A percentile compares a stretch with the other conserved stretches of the same genome.
Evolutionary conservation across 2,797 vertebrate species (phyloP).

Genomic region (Pantherophis alleghaniensis): DNA sequence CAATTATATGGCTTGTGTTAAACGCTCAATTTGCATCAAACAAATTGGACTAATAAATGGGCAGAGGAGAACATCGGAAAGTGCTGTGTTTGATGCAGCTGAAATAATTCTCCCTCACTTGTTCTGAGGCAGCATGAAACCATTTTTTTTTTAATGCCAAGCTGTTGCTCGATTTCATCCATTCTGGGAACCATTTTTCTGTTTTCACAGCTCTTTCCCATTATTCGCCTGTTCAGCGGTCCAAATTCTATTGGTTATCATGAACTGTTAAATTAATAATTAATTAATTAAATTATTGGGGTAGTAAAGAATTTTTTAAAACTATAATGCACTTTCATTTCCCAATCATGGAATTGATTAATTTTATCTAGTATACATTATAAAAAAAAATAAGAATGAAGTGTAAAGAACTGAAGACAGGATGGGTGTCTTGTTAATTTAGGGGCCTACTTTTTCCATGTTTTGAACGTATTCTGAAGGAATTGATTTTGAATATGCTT

Average conservation of each 20-base stretch:
- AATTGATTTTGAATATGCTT: neutral
- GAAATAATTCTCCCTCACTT: neutral
- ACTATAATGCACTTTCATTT: neutral
- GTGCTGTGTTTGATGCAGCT: neutral
- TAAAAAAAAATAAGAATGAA: neutral
- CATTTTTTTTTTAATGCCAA: neutral
- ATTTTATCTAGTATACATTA: neutral
- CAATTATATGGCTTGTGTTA: neutral
- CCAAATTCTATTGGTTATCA: neutral
- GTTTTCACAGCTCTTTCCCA: too few species aligned
- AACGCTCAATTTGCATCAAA: neutral
- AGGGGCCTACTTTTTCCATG: neutral
- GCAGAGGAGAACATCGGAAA: too few species aligned
- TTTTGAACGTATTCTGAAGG: neutral
- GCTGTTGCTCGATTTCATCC: neutral
- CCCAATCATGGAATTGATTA: neutral
- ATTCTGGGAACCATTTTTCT: neutral
- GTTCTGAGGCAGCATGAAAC: neutral
- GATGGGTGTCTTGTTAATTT: neutral
- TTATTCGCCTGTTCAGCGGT: neutral
- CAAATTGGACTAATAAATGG: constrained; percentile 3
- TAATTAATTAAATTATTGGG: neutral
- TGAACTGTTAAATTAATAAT: neutral
- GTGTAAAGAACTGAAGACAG: neutral
- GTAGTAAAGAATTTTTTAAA: neutral